Conservation (phyloP, 2,797 vertebrate species). For the Percopsis omiscomaycus region DNA sequence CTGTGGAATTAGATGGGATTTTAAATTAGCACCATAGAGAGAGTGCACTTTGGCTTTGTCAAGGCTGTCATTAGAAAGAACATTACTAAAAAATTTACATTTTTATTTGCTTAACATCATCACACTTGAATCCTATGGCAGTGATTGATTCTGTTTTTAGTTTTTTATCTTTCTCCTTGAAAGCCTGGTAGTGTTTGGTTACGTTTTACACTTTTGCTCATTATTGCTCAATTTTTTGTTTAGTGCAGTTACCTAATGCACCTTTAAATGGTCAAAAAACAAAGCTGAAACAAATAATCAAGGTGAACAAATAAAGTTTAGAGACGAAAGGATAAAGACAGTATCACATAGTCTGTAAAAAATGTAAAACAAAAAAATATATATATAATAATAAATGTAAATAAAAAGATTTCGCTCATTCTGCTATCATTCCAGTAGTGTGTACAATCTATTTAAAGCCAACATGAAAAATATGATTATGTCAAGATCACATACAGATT, state of each 20-base stretch:
- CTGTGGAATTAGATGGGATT: conserved; percentile 52
- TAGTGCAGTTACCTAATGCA: not conserved
- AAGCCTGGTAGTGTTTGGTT: too few species aligned
- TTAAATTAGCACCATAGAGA: conserved; percentile 72
- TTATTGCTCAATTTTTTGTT: too few species aligned
- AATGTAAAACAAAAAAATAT: too few species aligned
- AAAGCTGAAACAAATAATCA: too few species aligned
- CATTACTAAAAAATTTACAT: conserved; percentile 2
- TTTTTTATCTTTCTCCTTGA: too few species aligned
- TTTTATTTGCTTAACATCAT: not conserved
- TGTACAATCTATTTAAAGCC: not conserved
- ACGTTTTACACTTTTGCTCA: too few species aligned
- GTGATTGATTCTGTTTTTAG: too few species aligned
- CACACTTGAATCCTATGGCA: too few species aligned
- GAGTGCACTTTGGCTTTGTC: conserved; percentile 8
- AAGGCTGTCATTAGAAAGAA: not conserved
- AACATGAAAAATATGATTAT: not conserved
- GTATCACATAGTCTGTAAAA: too few species aligned
- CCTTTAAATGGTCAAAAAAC: not conserved
- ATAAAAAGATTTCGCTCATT: not conserved
- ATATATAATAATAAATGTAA: not conserved
- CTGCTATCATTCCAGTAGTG: not conserved
- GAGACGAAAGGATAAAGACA: too few species aligned
- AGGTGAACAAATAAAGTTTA: too few species aligned
- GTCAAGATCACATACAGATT: not conserved